These are phyloP conservation scores for Acanthaster planci DNA, from an alignment of 35 echinoderm and acorn worm genomes.

Conservation along the genomic window DNA sequence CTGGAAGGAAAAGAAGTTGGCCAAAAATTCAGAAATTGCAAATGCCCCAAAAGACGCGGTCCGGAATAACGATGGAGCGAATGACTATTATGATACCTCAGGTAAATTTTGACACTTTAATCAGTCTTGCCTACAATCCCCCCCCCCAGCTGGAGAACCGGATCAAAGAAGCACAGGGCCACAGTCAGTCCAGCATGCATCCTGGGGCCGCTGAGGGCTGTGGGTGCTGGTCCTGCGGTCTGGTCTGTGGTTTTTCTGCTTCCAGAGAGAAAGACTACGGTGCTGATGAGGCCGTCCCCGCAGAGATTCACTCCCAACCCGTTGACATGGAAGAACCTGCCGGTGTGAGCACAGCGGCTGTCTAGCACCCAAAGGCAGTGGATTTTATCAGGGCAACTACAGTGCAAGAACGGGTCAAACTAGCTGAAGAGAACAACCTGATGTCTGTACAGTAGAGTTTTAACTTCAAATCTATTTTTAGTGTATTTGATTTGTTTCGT, in stretches of 20 bases:
- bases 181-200: background rate
- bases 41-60: no score
- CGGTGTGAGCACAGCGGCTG: background rate
- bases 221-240: conserved; percentile 9
- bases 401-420: background rate
- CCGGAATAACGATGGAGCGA: no score
- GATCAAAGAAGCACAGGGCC: background rate
- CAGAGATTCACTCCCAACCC: background rate
- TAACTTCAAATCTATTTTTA: no score
- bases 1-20: no score
- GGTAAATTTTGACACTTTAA: no score
- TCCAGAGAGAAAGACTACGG: conserved; percentile 3
- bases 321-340: background rate
- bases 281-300: background rate
- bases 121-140: no score
- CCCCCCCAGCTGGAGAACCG: background rate
- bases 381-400: no score
- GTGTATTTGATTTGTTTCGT: no score
- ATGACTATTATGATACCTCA: no score
- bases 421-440: no score
- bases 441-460: no score
- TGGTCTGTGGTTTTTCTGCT: background rate
- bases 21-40: no score
- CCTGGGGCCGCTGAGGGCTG: background rate
- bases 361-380: background rate